These are phyloP conservation scores for Lochmaea capreae DNA, from an alignment of 2,888 invertebrate species.

Conservation along the genomic window DNA sequence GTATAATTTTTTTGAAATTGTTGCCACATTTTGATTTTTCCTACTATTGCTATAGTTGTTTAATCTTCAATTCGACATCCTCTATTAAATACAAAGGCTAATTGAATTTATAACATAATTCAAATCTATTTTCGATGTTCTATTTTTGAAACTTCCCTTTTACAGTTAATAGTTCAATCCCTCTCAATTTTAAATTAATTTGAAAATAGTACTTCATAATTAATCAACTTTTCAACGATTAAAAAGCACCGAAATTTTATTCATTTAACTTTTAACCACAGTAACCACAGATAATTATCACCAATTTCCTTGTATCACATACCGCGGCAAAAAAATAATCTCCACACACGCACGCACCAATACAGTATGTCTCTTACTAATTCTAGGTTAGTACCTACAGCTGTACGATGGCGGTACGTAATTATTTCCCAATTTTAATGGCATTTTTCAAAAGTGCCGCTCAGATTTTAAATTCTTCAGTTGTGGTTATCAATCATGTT, in stretches of 20 bases:
- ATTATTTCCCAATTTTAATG: conserved; percentile 28
- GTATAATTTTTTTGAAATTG: too few species aligned
- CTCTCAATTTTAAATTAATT: neutral
- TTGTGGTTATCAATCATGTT: conserved; percentile 22
- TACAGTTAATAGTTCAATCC: too few species aligned
- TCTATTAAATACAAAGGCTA: too few species aligned
- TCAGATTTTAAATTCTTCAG: neutral
- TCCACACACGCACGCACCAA: neutral
- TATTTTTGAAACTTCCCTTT: too few species aligned
- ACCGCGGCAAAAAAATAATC: neutral
- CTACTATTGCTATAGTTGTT: too few species aligned
- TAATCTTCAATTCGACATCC: too few species aligned
- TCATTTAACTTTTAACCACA: neutral
- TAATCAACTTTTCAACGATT: neutral
- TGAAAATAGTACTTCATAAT: neutral
- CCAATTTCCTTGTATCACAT: neutral
- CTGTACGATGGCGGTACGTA: neutral
- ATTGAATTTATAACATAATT: too few species aligned
- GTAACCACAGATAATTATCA: conserved; percentile 3
- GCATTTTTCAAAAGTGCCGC: conserved; percentile 28
- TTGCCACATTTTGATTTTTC: too few species aligned
- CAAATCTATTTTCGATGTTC: too few species aligned
- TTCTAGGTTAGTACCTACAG: conserved; percentile 13
- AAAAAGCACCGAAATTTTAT: neutral
- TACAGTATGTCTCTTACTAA: neutral